Percentiles rank a stretch among this genome's conserved stretches.
Evolutionary conservation across 2,113 vertebrate genomes (phyloP).

Genomic region (Damaliscus lunatus): DNA sequence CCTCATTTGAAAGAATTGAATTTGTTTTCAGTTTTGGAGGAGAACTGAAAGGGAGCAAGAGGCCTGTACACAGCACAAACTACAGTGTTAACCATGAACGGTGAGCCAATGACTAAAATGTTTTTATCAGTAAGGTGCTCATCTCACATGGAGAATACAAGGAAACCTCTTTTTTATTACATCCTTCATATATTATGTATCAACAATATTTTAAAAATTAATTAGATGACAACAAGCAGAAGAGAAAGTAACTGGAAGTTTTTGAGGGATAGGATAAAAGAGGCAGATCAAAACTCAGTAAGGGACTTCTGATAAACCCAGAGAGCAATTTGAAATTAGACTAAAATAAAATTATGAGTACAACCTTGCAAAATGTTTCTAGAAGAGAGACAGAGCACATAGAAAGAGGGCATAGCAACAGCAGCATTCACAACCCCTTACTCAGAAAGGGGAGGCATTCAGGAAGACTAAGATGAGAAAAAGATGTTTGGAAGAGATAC

Average conservation of each 20-base stretch:
- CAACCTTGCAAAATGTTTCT: not conserved
- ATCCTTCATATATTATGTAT: slow-evolving; percentile 17
- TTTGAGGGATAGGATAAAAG: not conserved
- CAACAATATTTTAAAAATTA: not conserved
- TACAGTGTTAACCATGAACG: not conserved
- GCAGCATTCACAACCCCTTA: not conserved
- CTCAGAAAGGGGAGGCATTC: not conserved
- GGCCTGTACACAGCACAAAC: not conserved
- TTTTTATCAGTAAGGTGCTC: not conserved
- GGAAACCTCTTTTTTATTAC: not conserved
- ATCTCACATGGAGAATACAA: not conserved
- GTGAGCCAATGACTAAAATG: not conserved
- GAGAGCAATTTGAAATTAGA: not conserved
- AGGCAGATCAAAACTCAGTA: not conserved
- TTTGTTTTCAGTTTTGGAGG: not conserved
- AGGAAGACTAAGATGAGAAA: slow-evolving; percentile 31
- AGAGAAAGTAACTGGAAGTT: not conserved
- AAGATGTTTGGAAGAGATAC: not conserved
- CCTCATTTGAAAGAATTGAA: not conserved
- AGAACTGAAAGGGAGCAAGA: not conserved
- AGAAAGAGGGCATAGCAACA: not conserved
- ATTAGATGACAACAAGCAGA: not conserved
- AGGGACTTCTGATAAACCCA: not conserved
- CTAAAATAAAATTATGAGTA: not conserved
- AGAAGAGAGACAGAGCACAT: not conserved